Conservation (phyloP, 2,888 invertebrate species). For the Pterobdella sp. region DNA sequence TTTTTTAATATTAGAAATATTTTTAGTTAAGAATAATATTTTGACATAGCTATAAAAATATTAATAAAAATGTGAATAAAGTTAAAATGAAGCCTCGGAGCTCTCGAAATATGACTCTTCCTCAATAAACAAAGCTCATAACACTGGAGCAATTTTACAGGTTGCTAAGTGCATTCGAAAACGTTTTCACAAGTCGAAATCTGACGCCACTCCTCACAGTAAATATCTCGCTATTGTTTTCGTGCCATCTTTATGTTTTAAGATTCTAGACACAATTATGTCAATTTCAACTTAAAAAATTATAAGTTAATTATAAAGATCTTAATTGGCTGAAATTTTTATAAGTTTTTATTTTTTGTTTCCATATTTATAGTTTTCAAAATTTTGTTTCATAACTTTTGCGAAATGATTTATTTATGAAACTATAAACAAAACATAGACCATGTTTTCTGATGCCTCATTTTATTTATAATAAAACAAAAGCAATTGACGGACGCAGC, state of each 20-base stretch:
- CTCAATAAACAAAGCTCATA: not conserved
- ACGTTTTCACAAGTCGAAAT: not conserved
- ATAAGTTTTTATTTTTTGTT: not conserved
- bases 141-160: not conserved
- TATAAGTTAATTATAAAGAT: not conserved
- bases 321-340: not conserved
- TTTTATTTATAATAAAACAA: not conserved
- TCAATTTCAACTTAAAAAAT: not conserved
- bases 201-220: not conserved
- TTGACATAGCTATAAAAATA: not conserved
- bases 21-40: not conserved
- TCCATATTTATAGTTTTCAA: not conserved
- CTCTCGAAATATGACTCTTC: too few relatives aligned
- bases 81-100: too few relatives aligned
- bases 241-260: too few relatives aligned
- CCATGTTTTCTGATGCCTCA: slow-evolving; percentile 23
- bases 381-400: not conserved
- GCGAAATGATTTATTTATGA: not conserved
- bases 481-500: not conserved
- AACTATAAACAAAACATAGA: slow-evolving; percentile 27
- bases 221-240: not conserved
- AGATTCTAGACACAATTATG: not conserved
- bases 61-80: not conserved
- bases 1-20: slow-evolving; percentile 1
- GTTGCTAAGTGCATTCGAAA: not conserved